phyloP scores from a whole-genome alignment of 2,113 vertebrate species.

The Turdus rufiventris region DNA sequence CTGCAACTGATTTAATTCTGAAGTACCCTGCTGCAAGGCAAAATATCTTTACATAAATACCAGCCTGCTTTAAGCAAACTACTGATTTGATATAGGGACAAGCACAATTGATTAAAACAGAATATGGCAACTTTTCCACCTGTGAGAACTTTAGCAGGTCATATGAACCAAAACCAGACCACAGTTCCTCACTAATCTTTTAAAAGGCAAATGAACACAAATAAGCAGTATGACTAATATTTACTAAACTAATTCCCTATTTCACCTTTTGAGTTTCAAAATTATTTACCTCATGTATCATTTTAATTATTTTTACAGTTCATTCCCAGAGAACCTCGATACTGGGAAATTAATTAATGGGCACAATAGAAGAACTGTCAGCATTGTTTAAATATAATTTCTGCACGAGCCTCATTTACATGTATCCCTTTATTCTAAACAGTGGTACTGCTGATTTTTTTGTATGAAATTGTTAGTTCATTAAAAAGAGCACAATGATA shows the following conservation, averaged over 20 bases:
- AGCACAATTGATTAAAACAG: background rate
- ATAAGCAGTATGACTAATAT: constrained; percentile 62
- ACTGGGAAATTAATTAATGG: constrained; percentile 79
- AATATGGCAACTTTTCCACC: background rate
- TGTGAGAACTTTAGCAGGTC: constrained; percentile 6
- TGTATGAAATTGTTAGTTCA: constrained; percentile 62
- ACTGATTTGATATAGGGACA: background rate
- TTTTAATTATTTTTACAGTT: constrained; percentile 79
- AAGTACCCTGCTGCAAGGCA: background rate
- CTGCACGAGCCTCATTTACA: constrained; percentile 65
- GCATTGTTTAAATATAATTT: constrained; percentile 66
- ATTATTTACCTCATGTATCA: constrained; percentile 76
- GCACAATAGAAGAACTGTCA: constrained; percentile 71
- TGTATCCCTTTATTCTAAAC: constrained; percentile 61
- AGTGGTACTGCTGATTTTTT: constrained; percentile 62
- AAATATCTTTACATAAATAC: background rate
- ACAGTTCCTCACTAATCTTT: constrained; percentile 1
- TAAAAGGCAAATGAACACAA: constrained; percentile 53
- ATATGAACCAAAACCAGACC: background rate
- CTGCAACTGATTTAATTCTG: background rate
- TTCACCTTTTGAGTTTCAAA: constrained; percentile 73
- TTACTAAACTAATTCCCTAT: constrained; percentile 60
- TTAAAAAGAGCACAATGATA: constrained; percentile 63
- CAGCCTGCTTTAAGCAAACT: background rate
- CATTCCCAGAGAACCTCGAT: constrained; percentile 70